These are phyloP conservation scores for Iphiclides podalirius DNA, from an alignment of 2,888 invertebrate genomes.

Conservation along the genomic window DNA sequence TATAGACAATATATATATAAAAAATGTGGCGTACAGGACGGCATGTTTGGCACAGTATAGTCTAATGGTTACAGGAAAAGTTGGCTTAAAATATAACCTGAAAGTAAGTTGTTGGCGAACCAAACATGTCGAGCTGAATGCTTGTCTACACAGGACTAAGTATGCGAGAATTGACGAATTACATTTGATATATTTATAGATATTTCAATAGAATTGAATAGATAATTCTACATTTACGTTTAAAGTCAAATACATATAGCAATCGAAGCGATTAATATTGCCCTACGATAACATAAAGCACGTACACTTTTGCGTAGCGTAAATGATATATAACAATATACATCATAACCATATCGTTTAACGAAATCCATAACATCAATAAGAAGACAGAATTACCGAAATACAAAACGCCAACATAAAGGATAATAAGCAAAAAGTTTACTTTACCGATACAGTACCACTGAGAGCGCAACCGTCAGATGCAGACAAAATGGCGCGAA, in stretches of 20 bases:
- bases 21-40: not conserved
- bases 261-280: not conserved
- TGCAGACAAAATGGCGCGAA: too few relatives aligned
- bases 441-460: too few relatives aligned
- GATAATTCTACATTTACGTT: too few relatives aligned
- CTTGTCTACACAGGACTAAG: not conserved
- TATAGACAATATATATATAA: not conserved
- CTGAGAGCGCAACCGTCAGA: too few relatives aligned
- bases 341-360: too few relatives aligned
- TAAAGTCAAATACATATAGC: not conserved
- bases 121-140: constrained; percentile 13
- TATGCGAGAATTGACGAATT: not conserved
- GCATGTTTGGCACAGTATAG: constrained; percentile 18
- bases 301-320: too few relatives aligned
- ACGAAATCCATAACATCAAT: too few relatives aligned
- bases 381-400: too few relatives aligned
- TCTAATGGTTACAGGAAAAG: constrained; percentile 1
- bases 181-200: not conserved
- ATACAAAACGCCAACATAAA: too few relatives aligned
- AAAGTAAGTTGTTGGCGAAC: not conserved
- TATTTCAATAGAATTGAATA: too few relatives aligned
- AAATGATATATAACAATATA: too few relatives aligned
- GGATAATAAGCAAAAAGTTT: too few relatives aligned
- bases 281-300: not conserved
- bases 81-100: not conserved